Evolutionary conservation across 2,797 vertebrate genomes (phyloP), one percentile per base, ranked within the genome.

Genomic region (Chanos chanos): DNA sequence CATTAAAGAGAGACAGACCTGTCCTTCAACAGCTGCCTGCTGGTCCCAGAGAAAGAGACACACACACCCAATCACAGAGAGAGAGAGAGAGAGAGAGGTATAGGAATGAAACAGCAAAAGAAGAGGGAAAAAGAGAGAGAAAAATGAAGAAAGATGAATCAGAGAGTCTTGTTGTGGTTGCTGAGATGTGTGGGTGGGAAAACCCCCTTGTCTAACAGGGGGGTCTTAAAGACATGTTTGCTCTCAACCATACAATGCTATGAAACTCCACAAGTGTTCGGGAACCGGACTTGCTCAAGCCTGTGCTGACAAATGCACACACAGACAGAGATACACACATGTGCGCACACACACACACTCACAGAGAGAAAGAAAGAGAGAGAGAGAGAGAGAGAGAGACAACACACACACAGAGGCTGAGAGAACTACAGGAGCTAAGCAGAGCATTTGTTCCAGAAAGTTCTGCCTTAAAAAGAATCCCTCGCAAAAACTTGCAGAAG

Each of bases 1-100:
- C 90, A 94, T 93, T 86, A 95, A 94, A 94, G 81, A 79, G 84
- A 77, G 18, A 13, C 64, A 88, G 80, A 75, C 78, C 82, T 86
- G 84, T 86, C 86, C 87, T 89, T 92, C 82, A 92, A 92, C 90
- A 90, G 93, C 93, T 93, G 92, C 90, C 87, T 86, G 88, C 86
- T 89, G 85, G 85, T 83, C 60, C 65, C 59, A 68, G 55, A 71
- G 72, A 41, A 12, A 51, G 18, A 3, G 64, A 33, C n/a, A 31
- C 44, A 47, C 21, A 9, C n/a, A 28, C 43, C 21, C 2, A 25
- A 22, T 22, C 22, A 24, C 21, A 27, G 43, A 28, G 45, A 62
- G 4, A 34, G n/a, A 25, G 51, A 72, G 59, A 72, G 68, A 55
- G 19, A 57, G 71, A 63, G 6, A 9, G 30, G 41, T 6, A 41